phyloP scores from a whole-genome alignment of 2,113 vertebrate genomes.

The Esox niger region DNA sequence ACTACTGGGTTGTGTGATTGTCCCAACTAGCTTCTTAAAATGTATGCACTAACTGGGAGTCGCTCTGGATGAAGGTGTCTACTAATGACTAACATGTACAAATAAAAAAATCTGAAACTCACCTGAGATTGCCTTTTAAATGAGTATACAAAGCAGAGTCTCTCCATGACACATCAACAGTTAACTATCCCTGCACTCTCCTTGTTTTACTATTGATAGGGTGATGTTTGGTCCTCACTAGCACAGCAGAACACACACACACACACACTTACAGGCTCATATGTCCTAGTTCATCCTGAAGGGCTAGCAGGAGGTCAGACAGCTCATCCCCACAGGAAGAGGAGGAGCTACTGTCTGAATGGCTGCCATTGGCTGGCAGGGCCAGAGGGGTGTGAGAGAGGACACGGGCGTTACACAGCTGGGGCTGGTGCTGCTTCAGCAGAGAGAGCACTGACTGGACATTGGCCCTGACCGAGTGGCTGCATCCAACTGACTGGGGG shows the following conservation, averaged over 20 bases:
- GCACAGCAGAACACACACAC: constrained; percentile 5
- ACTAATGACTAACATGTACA: too few relatives aligned
- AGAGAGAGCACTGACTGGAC: constrained; percentile 93
- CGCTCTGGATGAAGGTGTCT: too few relatives aligned
- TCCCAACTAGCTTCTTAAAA: too few relatives aligned
- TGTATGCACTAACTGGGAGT: too few relatives aligned
- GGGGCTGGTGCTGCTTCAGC: constrained; percentile 89
- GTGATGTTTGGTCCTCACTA: too few relatives aligned
- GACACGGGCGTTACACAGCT: constrained; percentile 86
- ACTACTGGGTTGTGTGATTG: too few relatives aligned
- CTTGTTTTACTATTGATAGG: too few relatives aligned
- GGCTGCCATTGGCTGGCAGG: constrained; percentile 19
- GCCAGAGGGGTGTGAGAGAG: constrained; percentile 66
- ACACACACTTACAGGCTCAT: constrained; percentile 88
- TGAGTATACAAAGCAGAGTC: not conserved
- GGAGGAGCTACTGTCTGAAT: constrained; percentile 43
- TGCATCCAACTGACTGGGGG: constrained; percentile 83
- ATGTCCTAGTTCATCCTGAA: constrained; percentile 90
- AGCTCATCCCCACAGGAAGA: constrained; percentile 78
- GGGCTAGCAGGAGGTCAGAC: constrained; percentile 80
- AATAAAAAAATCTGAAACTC: too few relatives aligned
- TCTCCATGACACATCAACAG: too few relatives aligned
- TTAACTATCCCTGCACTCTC: too few relatives aligned
- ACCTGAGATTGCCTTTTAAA: too few relatives aligned
- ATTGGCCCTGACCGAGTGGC: constrained; percentile 91